Evolutionary conservation across 1,140 invertebrate genomes (phyloP).

Genomic region (Ceratitis capitata): DNA sequence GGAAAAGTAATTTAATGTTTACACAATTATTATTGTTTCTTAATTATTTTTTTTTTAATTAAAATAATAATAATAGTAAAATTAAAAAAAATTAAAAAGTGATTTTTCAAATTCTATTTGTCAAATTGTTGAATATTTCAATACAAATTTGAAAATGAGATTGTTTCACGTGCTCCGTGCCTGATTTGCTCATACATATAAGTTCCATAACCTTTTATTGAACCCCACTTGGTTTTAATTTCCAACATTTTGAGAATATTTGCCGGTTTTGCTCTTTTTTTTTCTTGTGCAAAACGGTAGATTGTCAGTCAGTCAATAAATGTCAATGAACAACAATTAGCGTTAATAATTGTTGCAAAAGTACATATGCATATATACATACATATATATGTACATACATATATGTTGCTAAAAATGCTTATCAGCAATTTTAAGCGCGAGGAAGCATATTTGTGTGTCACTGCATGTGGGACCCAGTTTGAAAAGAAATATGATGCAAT

Average conservation of each 20-base stretch:
- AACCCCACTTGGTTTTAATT: neutral
- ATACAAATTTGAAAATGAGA: neutral
- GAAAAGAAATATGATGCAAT: neutral
- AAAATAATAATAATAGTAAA: too few relatives aligned
- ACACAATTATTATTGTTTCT: too few relatives aligned
- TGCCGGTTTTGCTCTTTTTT: neutral
- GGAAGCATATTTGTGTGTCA: neutral
- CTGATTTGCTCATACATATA: neutral
- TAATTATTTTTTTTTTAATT: too few relatives aligned
- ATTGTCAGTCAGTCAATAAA: slow-evolving; percentile 19
- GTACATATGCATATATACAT: too few relatives aligned
- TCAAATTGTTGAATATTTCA: neutral
- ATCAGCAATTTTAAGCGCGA: neutral
- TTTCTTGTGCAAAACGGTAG: neutral
- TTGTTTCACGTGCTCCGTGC: neutral
- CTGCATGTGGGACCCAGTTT: neutral
- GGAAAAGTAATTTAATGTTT: too few relatives aligned
- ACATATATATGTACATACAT: too few relatives aligned
- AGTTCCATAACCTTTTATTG: neutral
- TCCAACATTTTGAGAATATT: neutral
- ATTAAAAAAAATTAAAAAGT: too few relatives aligned
- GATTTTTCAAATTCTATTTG: too few relatives aligned
- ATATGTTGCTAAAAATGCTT: too few relatives aligned
- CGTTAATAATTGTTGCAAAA: neutral
- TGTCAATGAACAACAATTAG: slow-evolving; percentile 30